Conservation (phyloP, 1,140 invertebrate species). For the Stegodyphus mimosarum region DNA sequence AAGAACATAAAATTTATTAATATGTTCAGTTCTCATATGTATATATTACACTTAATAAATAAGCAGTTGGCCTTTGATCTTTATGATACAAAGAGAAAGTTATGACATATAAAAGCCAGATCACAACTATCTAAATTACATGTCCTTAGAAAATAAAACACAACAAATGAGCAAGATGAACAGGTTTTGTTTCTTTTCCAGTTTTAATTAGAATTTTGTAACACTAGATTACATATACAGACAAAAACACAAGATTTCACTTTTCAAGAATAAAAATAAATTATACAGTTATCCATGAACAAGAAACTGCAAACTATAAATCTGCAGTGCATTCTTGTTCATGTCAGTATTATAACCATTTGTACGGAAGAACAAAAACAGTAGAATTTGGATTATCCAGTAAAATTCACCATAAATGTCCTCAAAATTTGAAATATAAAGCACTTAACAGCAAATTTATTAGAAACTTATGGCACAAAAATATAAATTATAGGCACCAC, state of each 20-base stretch:
- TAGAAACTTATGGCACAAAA: too few species aligned
- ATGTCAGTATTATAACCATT: not conserved
- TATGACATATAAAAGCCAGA: slow-evolving; percentile 59
- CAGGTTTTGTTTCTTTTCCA: not conserved
- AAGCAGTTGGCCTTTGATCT: slow-evolving; percentile 58
- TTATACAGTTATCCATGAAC: too few species aligned
- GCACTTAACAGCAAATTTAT: too few species aligned
- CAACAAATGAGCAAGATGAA: slow-evolving; percentile 25
- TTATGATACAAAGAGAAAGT: slow-evolving; percentile 56
- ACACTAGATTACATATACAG: not conserved
- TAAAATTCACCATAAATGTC: not conserved
- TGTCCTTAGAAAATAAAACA: slow-evolving; percentile 48
- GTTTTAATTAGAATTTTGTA: not conserved
- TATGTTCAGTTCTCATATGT: slow-evolving; percentile 59
- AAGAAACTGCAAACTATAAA: too few species aligned
- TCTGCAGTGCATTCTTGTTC: slow-evolving; percentile 11
- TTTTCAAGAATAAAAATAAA: not conserved
- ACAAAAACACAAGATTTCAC: slow-evolving; percentile 1
- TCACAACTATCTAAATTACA: slow-evolving; percentile 56
- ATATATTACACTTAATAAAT: slow-evolving; percentile 60
- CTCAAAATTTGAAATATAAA: too few species aligned
- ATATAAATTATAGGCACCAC: too few species aligned
- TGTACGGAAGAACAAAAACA: not conserved
- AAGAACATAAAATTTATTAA: slow-evolving; percentile 59
- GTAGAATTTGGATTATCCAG: slow-evolving; percentile 18